Evolutionary conservation across 2,113 vertebrate species (phyloP), one percentile per base, ranked within the genome.

Genomic region (Excalfactoria chinensis): DNA sequence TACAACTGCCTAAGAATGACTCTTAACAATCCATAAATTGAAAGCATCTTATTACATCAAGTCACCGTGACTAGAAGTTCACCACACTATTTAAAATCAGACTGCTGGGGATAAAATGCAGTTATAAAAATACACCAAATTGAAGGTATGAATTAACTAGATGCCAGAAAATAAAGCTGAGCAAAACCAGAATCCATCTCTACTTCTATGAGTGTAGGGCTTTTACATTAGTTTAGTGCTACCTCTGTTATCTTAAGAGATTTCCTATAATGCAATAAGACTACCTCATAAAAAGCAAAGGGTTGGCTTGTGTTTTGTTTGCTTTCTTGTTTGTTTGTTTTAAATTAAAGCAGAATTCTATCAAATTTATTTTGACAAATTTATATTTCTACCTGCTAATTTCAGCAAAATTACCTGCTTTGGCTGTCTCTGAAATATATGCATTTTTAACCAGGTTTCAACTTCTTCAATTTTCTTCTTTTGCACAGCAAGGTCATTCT

Each of bases 391-490:
- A 30, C 37, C 1, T 73, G 68, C 28, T 83, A 34, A 41, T 46
- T 86, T 23, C 23, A 79, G 37, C 46, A 78, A 46, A 37, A 44
- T 95, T 96, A 99, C 99, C 98, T 98, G 97, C 76, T 97, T 97
- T 25, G 86, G 72, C 43, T 96, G 80, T 55, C 80, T 95, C 67
- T 97, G 90, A 85, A 97, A 95, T 58, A 97, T 18, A 32, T 98
- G 97, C 22, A 10, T 43, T 96, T 97, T 99, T 83, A 99, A 93
- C 99, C 99, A 99, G 69, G 91, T 97, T 97, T 99, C 98, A 87
- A 99, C 99, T 94, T 99, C 99, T 85, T 99, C 99, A 25, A 98
- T 93, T 94, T 99, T 99, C 98, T 99, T 99, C 96, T 98, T 99
- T 95, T 99, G 99, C 67, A 99, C 98, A 53, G 99, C 99, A 84